phyloP scores from a whole-genome alignment of 2,797 vertebrate genomes.

The Enteromius afrohamiltoni region DNA sequence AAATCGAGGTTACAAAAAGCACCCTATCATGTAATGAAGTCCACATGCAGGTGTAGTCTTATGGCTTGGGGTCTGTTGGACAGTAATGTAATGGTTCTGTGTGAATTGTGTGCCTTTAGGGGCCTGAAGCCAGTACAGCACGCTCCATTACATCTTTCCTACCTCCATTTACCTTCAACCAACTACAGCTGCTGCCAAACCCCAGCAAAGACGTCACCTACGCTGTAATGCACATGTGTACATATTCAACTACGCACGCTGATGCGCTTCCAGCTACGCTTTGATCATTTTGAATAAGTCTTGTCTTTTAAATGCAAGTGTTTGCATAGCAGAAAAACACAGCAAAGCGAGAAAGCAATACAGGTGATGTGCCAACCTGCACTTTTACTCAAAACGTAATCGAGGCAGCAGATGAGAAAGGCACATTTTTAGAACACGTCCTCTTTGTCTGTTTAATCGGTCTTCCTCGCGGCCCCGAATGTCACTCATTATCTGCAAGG shows the following conservation, averaged over 20 bases:
- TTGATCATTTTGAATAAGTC: constrained; percentile 38
- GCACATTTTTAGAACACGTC: not conserved
- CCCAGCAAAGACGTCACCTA: not conserved
- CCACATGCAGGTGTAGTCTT: not conserved
- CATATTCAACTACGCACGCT: not conserved
- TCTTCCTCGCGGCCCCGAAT: not conserved
- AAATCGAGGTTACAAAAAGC: not conserved
- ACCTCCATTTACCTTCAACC: not conserved
- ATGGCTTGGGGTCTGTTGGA: not conserved
- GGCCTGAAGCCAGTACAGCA: not conserved
- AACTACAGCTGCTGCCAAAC: constrained; percentile 7
- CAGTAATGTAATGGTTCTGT: not conserved
- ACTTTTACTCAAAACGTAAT: constrained; percentile 11
- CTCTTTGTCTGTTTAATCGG: constrained; percentile 34
- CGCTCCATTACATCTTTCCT: constrained; percentile 18
- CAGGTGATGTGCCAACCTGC: not conserved
- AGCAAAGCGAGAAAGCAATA: not conserved
- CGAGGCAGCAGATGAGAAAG: not conserved
- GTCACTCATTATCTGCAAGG: constrained; percentile 41
- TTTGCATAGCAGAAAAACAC: constrained; percentile 27
- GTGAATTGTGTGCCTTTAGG: not conserved
- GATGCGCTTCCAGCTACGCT: not conserved
- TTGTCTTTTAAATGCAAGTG: constrained; percentile 35
- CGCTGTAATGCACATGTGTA: not conserved
- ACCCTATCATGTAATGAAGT: not conserved